Base-by-base conservation (phyloP, 2,888 invertebrate genomes). In the Pseudolycoriella hygida region DNA sequence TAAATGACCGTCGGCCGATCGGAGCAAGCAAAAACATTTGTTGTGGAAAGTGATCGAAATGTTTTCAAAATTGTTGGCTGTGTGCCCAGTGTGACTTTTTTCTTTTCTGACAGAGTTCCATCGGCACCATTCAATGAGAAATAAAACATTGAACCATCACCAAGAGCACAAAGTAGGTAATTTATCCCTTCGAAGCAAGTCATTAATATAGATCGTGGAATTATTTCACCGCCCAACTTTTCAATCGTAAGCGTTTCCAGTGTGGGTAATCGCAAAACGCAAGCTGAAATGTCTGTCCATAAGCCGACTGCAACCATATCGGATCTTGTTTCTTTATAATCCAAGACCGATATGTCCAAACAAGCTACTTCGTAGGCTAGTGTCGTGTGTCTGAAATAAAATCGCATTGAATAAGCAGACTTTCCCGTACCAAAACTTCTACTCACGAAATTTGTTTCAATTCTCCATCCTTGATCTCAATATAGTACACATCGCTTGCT, bases 1-100 rank as follows among this genome's bases (percentile, higher is more conserved):
- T 97, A 98, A 53, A 98, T 96, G 12, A 98, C 97, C 0, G 97
- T 96, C 0, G 97, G 97, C 43, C 97, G 76, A 66, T 98, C 97
- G 0, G 94, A 96, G 64, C 98, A 98, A 17, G 96, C 98, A 69
- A 98, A 98, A 31, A 98, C 94, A 63, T 96, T 97, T 14, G 87
- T 89, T 0, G 93, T 93, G 12, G 88, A 82, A 44, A 87, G 71
- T 0, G 89, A 86, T 51, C 83, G 76, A 62, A 98, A 97, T 6
- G 88, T 87, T 49, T 84, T 74, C 46, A 98, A 68, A 12, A 88
- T 87, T 0, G 94, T 96, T 12, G 97, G 97, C 60, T 97, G 96
- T 0, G 97, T 98, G 43, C 98, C 98, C 3, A 98, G 69, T 0
- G 93, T 94, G 15, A 97, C 93, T 60, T 90, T 89, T 67, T 97